Conservation (phyloP, 2,113 vertebrate species). For the mouse (Mus musculus) region GRCm39 chr12:41810501-41811000, state of each 20-base stretch:
- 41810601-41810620: not conserved
- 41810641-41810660: not conserved
- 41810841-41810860: not conserved
- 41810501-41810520: constrained; percentile 29
- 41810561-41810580: not conserved
- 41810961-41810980: not conserved
- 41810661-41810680: not conserved
- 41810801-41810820: not conserved
- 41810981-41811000: not conserved
- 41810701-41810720: not conserved
- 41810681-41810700: not conserved
- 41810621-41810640: not conserved
- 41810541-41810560: not conserved
- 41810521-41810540: not conserved
- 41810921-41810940: not conserved
- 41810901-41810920: not conserved
- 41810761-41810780: not conserved
- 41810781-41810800: not conserved
- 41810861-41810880: not conserved
- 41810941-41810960: not conserved
- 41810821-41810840: not conserved
- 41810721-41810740: not conserved
- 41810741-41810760: not conserved
- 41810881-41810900: not conserved
- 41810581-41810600: not conserved